Conservation (phyloP, 1,140 invertebrate genomes). For the Oedothorax gibbosus region DNA sequence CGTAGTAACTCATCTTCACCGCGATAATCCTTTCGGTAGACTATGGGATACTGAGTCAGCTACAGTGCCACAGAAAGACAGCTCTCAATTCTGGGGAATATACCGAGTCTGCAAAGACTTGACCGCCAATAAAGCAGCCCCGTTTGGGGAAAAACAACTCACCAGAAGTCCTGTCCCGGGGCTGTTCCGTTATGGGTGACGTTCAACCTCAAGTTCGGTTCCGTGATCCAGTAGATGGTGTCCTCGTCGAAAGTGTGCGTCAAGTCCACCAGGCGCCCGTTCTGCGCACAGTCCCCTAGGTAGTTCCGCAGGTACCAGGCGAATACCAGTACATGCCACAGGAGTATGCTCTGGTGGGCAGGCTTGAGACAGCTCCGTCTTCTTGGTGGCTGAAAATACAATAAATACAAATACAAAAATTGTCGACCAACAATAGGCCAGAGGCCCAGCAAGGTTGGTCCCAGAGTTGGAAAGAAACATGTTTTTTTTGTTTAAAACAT, state of each 20-base stretch:
- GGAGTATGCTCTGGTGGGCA: constrained; percentile 4
- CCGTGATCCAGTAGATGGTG: constrained; percentile 60
- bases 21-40: no score
- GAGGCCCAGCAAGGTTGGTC: no score
- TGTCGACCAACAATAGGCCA: no score
- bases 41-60: no score
- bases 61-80: no score
- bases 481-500: no score
- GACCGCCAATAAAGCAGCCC: no score
- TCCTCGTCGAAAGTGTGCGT: constrained; percentile 47
- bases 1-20: no score
- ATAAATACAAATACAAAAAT: background rate
- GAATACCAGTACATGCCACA: constrained; percentile 23
- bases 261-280: constrained; percentile 38
- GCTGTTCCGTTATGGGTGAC: constrained; percentile 47
- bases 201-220: constrained; percentile 18
- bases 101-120: no score
- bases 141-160: no score
- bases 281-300: background rate
- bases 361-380: constrained; percentile 9
- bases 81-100: no score
- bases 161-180: constrained; percentile 16
- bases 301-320: constrained; percentile 15
- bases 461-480: no score
- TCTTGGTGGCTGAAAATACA: constrained; percentile 14